phyloP scores from a whole-genome alignment of 2,888 invertebrate genomes.

The Leptinotarsa juncta region DNA sequence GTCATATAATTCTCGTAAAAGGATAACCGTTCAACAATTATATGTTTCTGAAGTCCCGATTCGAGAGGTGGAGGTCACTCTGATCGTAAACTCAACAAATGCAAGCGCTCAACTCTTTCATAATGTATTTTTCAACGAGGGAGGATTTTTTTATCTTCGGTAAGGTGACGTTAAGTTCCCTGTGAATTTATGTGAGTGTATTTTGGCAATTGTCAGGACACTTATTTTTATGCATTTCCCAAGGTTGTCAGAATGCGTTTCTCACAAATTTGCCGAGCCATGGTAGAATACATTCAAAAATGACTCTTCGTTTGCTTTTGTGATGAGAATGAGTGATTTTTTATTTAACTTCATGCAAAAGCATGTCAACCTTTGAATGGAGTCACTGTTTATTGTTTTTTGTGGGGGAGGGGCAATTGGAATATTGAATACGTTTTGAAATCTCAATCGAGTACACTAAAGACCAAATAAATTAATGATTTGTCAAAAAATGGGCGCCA shows the following conservation, averaged over 20 bases:
- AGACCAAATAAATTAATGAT: too few relatives aligned
- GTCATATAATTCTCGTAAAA: slow-evolving; percentile 42
- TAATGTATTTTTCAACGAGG: background rate
- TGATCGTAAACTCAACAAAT: slow-evolving; percentile 35
- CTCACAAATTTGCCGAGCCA: too few relatives aligned
- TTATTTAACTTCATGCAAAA: too few relatives aligned
- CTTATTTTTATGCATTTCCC: background rate
- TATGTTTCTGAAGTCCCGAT: slow-evolving; percentile 31
- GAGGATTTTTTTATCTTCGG: slow-evolving; percentile 10
- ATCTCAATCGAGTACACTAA: too few relatives aligned
- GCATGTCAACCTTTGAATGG: too few relatives aligned
- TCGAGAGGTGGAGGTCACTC: slow-evolving; percentile 37
- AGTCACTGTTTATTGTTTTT: too few relatives aligned
- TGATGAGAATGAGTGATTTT: too few relatives aligned
- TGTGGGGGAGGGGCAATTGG: too few relatives aligned
- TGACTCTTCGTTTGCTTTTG: too few relatives aligned
- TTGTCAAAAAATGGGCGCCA: too few relatives aligned
- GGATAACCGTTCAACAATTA: slow-evolving; percentile 40
- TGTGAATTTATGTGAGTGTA: slow-evolving; percentile 15
- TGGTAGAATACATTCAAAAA: too few relatives aligned
- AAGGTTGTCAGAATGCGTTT: background rate
- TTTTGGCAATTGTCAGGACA: background rate
- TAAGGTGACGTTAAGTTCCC: slow-evolving; percentile 11
- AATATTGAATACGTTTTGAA: too few relatives aligned
- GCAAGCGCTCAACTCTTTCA: slow-evolving; percentile 22